A percentile compares a stretch with the other conserved stretches of the same genome.
phyloP scores from a whole-genome alignment of 2,797 vertebrate genomes.

The Antrozous pallidus region DNA sequence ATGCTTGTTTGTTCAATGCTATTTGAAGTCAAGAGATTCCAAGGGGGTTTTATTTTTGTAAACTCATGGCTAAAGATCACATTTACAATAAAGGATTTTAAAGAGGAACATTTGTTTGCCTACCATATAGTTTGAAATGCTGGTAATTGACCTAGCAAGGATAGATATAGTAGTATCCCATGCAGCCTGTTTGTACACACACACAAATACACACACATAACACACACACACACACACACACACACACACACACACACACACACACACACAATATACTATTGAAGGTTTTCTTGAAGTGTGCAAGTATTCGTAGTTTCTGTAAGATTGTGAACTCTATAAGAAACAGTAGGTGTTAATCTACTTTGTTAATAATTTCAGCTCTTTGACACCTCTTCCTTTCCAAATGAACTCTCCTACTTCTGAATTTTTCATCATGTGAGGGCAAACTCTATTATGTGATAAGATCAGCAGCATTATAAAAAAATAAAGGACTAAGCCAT shows the following conservation, averaged over 20 bases:
- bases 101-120: background rate
- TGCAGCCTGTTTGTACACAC: background rate
- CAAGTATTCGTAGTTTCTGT: background rate
- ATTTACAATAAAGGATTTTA: background rate
- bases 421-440: background rate
- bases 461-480: background rate
- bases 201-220: no score
- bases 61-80: background rate
- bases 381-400: background rate
- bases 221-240: background rate
- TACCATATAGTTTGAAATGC: background rate
- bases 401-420: background rate
- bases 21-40: background rate
- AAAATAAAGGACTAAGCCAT: background rate
- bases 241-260: accelerated
- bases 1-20: background rate
- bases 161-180: background rate
- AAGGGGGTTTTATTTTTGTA: background rate
- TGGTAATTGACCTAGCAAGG: background rate
- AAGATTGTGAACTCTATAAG: background rate
- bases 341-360: background rate
- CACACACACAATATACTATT: background rate
- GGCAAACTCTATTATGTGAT: background rate
- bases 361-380: background rate
- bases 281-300: background rate